phyloP scores from a whole-genome alignment of 1,140 invertebrate species.

The Lasaia peninsularis region DNA sequence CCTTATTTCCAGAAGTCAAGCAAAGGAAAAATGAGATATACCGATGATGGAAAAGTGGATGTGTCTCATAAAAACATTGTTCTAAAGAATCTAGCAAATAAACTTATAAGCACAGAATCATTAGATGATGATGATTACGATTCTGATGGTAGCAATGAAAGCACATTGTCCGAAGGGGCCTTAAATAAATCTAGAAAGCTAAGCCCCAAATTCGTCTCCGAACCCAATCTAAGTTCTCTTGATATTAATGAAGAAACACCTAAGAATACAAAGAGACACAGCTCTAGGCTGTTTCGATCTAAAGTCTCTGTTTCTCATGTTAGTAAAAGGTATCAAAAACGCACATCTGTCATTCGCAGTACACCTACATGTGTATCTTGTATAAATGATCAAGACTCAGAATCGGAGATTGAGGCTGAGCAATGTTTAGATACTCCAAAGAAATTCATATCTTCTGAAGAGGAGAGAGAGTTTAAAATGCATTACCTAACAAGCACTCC shows the following conservation, averaged over 20 bases:
- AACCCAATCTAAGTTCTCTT: constrained; percentile 66
- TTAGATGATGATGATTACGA: constrained; percentile 57
- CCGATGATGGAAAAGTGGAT: constrained; percentile 53
- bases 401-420: constrained; percentile 40
- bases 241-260: constrained; percentile 60
- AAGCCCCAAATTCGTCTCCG: constrained; percentile 71
- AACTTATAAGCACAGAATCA: constrained; percentile 61
- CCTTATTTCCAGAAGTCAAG: constrained; percentile 58
- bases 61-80: constrained; percentile 65
- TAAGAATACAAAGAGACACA: constrained; percentile 54
- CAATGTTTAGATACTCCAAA: constrained; percentile 44
- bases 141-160: constrained; percentile 62
- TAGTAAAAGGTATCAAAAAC: constrained; percentile 64
- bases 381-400: constrained; percentile 57
- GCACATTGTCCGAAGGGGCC: constrained; percentile 61
- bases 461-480: constrained; percentile 49
- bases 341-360: constrained; percentile 36
- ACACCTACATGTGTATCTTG: constrained; percentile 66
- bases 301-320: constrained; percentile 50
- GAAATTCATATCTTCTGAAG: constrained; percentile 33
- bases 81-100: constrained; percentile 61
- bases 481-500: constrained; percentile 79
- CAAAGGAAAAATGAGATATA: constrained; percentile 51
- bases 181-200: constrained; percentile 51
- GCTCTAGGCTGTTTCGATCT: constrained; percentile 58